phyloP scores from a whole-genome alignment of 2,888 invertebrate genomes.

The Troglohyphantes excavatus region DNA sequence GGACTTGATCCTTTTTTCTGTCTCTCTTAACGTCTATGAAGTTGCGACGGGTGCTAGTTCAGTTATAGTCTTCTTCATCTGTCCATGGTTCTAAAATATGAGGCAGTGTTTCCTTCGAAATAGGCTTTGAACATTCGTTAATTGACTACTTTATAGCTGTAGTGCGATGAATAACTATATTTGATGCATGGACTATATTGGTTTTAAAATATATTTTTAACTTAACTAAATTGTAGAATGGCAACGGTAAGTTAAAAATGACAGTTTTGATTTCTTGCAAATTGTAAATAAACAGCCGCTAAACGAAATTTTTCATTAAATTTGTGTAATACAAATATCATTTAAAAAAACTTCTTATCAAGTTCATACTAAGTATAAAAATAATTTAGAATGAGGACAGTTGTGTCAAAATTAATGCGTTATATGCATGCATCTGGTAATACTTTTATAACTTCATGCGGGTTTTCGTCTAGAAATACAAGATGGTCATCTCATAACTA shows the following conservation, averaged over 20 bases:
- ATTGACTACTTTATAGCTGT: too few species aligned
- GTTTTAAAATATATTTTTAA: too few species aligned
- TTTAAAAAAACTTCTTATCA: background rate
- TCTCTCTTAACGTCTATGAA: too few species aligned
- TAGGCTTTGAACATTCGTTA: too few species aligned
- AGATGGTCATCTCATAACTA: background rate
- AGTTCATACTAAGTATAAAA: background rate
- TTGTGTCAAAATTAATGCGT: background rate
- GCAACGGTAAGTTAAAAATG: background rate
- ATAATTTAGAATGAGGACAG: constrained; percentile 13
- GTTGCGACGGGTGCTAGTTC: too few species aligned
- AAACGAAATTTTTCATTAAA: background rate
- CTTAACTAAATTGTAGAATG: background rate
- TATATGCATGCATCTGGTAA: background rate
- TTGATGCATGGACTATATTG: too few species aligned
- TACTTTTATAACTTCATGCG: constrained; percentile 19
- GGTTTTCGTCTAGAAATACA: background rate
- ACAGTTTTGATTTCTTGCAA: background rate
- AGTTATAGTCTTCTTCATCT: too few species aligned
- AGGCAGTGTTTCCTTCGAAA: too few species aligned
- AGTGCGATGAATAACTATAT: too few species aligned
- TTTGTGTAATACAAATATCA: background rate
- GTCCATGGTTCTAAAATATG: too few species aligned
- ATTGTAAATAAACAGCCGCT: background rate
- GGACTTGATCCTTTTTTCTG: too few species aligned